Base-by-base conservation (phyloP, 92 coral and sea anemone genomes). In the Bergia sp. region DNA sequence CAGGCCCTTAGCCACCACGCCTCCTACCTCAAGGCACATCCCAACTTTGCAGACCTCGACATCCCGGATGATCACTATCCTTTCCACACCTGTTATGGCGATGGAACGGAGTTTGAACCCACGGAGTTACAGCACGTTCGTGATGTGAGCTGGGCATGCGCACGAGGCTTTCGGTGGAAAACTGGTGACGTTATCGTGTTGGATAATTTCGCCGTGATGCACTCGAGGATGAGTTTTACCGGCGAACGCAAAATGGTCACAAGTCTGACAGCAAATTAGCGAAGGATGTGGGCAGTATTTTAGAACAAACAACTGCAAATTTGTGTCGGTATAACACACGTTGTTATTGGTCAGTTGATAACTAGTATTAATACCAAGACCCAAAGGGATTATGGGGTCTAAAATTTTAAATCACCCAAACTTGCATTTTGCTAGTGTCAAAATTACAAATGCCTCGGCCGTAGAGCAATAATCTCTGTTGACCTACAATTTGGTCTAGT, bases 61-160 rank as follows among this genome's bases (percentile, higher is more conserved):
- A 67, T 85, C 85, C 86, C 91, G 29, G 90, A 89, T 43, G 86
- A 86, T 7, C 81, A 82, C 55, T 93, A 86, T 72, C 94, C 94
- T 0, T 86, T 73, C 67, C 92, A 89, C 79, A 83, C 90, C 8
- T 72, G 88, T 55, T 92, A 91, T 75, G 96, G 96, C 23, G 95
- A 91, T 43, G 94, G 94, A 4, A 82, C 81, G 20, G 91, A 53
- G 55, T 86, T 94, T 42, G 94, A 91, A 66, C 94, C 90, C 82
- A 94, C 88, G 49, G 89, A 84, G 53, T 11, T 93, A 18, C 92
- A 94, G 73, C 97, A 93, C 92, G 79, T 94, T 71, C 93, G 95
- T 13, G 93, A 82, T 20, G 79, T 73, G 16, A 79, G 89, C 45
- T 94, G 97, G 95, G 43, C 71, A 55, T 86, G 91, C 85, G 89